Base-by-base conservation (phyloP, 2,113 vertebrate genomes). In the Actenoides hombroni region DNA sequence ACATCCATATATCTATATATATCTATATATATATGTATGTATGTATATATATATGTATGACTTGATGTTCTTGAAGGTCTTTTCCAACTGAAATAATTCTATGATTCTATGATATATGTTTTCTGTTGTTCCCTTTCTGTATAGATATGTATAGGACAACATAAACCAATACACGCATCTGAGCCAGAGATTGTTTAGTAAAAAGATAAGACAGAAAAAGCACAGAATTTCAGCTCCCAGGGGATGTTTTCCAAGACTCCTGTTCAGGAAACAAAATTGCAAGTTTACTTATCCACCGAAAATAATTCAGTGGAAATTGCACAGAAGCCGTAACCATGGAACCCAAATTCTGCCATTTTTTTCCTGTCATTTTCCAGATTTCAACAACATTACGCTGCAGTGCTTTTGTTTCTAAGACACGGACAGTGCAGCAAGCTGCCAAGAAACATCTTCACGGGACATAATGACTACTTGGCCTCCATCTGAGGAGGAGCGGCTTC, bases 351-450 rank as follows among this genome's bases (percentile, higher is more conserved):
- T n/a, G 19, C 48, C 64, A 31, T 68, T 79, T 92, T 59, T 90
- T 95, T 40, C 76, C 54, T 86, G 75, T 59, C 61, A 44, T 81
- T 94, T 76, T 16, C 26, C 70, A 61, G 91, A 79, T 86, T 57
- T 86, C 68, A 95, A 56, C 54, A 82, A 31, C 1, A 5, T 28
- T 39, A 6, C 0, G 0, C 51, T 5, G 7, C 51, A 25, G 24
- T 18, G 15, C 42, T 94, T 86, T 37, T 88, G 28, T 76, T 76
- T 49, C 40, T 65, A 13, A 49, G 84, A 79, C 70, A 73, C 26
- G 59, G 90, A 85, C 67, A 74, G 53, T 57, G 44, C 40, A 85
- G 87, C 23, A 54, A 83, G 69, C 88, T 86, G 79, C 87, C 92
- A 92, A 88, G 77, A 92, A 94, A 33, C 40, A 44, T 95, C 84